phyloP scores from a whole-genome alignment of 2,888 invertebrate species.

The Mythimna impura region DNA sequence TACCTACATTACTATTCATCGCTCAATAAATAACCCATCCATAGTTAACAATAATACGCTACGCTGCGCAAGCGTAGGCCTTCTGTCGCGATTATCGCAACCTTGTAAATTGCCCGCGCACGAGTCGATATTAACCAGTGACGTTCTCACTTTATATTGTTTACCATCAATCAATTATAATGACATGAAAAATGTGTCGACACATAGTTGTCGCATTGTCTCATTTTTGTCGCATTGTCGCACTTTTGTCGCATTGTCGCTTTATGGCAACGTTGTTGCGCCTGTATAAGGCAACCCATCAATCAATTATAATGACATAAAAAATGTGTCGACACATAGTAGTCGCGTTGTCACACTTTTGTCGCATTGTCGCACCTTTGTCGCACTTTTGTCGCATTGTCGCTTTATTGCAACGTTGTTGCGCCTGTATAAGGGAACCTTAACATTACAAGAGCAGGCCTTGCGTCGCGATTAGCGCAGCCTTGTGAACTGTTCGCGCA shows the following conservation, averaged over 20 bases:
- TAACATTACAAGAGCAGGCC: conserved; percentile 34
- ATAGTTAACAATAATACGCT: conserved; percentile 20
- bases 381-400: background rate
- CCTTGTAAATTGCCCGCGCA: conserved; percentile 56
- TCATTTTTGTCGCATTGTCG: background rate
- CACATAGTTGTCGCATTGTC: background rate
- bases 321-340: background rate
- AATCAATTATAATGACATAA: conserved; percentile 36
- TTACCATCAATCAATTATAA: conserved; percentile 45
- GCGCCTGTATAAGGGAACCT: background rate
- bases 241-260: no score
- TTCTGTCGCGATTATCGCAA: conserved; percentile 66
- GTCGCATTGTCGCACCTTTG: background rate
- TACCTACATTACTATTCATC: conserved; percentile 7
- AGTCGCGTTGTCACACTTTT: background rate
- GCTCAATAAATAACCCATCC: conserved; percentile 42
- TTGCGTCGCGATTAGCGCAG: conserved; percentile 66
- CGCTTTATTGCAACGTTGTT: background rate
- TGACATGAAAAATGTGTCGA: background rate
- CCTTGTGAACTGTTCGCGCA: conserved; percentile 54
- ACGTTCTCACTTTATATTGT: conserved; percentile 22
- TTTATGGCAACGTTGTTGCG: no score
- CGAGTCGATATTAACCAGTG: conserved; percentile 37
- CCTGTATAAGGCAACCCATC: no score
- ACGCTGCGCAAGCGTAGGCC: conserved; percentile 57